Conservation (phyloP, 1,140 invertebrate species). For the Ips typographus region DNA sequence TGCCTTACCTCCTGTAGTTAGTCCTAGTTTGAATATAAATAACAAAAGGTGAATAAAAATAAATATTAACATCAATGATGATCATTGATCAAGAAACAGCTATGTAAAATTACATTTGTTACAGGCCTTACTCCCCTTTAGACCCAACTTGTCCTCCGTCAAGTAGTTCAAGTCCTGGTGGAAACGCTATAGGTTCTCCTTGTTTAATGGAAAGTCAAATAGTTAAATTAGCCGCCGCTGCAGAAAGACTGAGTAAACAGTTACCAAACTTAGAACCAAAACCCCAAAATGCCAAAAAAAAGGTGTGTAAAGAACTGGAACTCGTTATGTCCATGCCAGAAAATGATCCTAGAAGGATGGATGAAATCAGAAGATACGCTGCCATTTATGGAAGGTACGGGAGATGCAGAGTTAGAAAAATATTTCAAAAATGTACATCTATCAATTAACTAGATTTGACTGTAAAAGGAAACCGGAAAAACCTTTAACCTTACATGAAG, state of each 20-base stretch:
- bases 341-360: constrained; percentile 84
- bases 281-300: constrained; percentile 88
- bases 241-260: constrained; percentile 77
- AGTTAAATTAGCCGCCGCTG: constrained; percentile 76
- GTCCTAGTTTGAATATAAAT: constrained; percentile 43
- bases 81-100: no score
- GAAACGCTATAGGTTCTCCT: constrained; percentile 70
- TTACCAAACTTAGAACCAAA: constrained; percentile 86
- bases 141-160: constrained; percentile 58
- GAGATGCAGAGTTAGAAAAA: background rate
- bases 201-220: constrained; percentile 82
- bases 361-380: constrained; percentile 92
- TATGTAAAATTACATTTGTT: constrained; percentile 10
- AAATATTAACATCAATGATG: background rate
- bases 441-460: constrained; percentile 65
- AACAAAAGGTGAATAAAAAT: constrained; percentile 37
- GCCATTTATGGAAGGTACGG: constrained; percentile 85
- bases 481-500: constrained; percentile 93
- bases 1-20: constrained; percentile 47
- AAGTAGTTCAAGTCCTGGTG: constrained; percentile 58
- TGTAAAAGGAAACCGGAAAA: constrained; percentile 95
- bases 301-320: constrained; percentile 90
- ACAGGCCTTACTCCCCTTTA: constrained; percentile 57
- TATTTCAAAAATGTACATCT: background rate
- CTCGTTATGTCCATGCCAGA: constrained; percentile 87